Conservation (phyloP, 1,140 invertebrate genomes). For the Potamilus streckersoni region DNA sequence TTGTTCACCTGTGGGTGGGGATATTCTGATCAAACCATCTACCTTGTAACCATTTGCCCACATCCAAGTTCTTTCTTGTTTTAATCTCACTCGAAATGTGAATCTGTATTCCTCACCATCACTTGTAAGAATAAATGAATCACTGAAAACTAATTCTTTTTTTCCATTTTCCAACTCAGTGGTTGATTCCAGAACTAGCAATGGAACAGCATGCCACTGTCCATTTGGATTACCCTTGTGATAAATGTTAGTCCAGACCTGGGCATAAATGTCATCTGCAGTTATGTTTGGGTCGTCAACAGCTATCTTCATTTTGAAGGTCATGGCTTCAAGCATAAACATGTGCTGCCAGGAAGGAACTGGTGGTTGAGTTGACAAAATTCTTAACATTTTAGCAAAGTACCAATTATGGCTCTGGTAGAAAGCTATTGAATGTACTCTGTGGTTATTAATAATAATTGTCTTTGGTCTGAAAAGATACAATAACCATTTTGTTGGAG, state of each 20-base stretch:
- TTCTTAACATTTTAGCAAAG: too few relatives aligned
- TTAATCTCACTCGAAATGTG: conserved; percentile 18
- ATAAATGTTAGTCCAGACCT: conserved; percentile 35
- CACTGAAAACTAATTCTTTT: background rate
- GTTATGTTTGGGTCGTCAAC: conserved; percentile 1
- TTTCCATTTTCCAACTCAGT: background rate
- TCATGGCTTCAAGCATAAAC: conserved; percentile 39
- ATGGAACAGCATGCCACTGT: conserved; percentile 20
- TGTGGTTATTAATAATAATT: too few relatives aligned
- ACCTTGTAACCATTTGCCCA: conserved; percentile 17
- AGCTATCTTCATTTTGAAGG: conserved; percentile 20
- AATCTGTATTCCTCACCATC: conserved; percentile 22
- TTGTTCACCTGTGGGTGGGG: conserved; percentile 16
- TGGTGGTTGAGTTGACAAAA: conserved; percentile 5
- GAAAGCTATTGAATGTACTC: too few relatives aligned
- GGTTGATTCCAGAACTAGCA: conserved; percentile 2
- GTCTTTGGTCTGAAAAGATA: too few relatives aligned
- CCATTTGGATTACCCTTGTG: conserved; percentile 28
- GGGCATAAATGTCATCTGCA: conserved; percentile 1
- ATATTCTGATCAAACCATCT: conserved; percentile 22
- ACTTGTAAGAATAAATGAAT: conserved; percentile 28
- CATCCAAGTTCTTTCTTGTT: conserved; percentile 6
- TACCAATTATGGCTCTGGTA: too few relatives aligned
- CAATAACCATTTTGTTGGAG: too few relatives aligned
- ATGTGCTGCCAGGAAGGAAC: conserved; percentile 28